Evolutionary conservation across 1,140 invertebrate species (phyloP).

Genomic region (Macrocentrus cingulum): DNA sequence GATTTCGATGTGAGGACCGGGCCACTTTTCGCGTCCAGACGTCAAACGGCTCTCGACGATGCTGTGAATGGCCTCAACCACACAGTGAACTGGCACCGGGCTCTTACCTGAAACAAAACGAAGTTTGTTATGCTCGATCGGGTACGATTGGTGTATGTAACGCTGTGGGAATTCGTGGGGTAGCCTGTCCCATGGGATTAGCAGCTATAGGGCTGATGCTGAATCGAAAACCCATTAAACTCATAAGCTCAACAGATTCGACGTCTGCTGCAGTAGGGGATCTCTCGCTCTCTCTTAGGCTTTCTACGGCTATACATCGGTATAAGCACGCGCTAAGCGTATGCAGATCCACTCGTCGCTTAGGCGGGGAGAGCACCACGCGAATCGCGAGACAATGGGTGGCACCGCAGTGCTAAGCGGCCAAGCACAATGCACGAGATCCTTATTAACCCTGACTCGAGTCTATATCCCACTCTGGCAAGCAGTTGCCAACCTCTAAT

Average conservation of each 20-base stretch:
- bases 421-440: constrained; percentile 55
- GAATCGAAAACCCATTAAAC: constrained; percentile 1
- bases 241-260: neutral
- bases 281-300: neutral
- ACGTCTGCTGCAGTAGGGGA: neutral
- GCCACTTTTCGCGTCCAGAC: constrained; percentile 58
- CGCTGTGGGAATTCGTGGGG: too few species aligned
- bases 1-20: constrained; percentile 75
- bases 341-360: constrained; percentile 61
- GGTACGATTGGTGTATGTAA: too few species aligned
- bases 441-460: constrained; percentile 61
- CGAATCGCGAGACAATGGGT: constrained; percentile 55
- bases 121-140: constrained; percentile 19
- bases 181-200: too few species aligned
- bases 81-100: constrained; percentile 83
- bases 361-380: constrained; percentile 14
- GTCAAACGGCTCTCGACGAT: constrained; percentile 64
- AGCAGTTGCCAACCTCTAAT: constrained; percentile 38
- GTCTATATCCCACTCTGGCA: constrained; percentile 57
- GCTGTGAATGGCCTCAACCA: constrained; percentile 79
- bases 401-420: constrained; percentile 39
- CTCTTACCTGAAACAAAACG: constrained; percentile 75
- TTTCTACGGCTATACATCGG: constrained; percentile 20
- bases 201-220: neutral
- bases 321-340: constrained; percentile 58